Percentiles rank a stretch among this genome's conserved stretches.
phyloP scores from a whole-genome alignment of 2,113 vertebrate genomes.

The Parus major region DNA sequence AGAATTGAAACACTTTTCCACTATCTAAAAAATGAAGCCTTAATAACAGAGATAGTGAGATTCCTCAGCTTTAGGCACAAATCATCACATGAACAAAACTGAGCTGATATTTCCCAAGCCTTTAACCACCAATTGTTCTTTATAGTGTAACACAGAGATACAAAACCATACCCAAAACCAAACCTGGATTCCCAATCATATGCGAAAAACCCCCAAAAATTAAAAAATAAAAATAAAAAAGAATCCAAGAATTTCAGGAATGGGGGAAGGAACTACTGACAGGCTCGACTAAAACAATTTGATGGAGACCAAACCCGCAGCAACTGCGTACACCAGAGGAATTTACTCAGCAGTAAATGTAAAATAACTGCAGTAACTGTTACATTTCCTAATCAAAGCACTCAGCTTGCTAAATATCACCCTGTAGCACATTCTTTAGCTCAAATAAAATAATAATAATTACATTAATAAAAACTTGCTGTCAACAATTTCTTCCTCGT shows the following conservation, averaged over 20 bases:
- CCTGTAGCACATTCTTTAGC: not conserved
- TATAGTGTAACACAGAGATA: not conserved
- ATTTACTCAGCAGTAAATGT: not conserved
- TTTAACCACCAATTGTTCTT: constrained; percentile 22
- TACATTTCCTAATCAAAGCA: not conserved
- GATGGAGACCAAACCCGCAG: not conserved
- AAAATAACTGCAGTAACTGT: not conserved
- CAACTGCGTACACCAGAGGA: not conserved
- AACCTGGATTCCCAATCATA: not conserved
- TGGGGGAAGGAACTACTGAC: not conserved
- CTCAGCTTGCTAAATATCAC: not conserved
- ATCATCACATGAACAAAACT: constrained; percentile 7
- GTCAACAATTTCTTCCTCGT: not conserved
- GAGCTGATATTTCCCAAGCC: not conserved
- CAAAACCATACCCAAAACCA: constrained; percentile 28
- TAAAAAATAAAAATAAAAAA: not conserved
- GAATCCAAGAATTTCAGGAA: not conserved
- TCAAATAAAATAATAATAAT: not conserved
- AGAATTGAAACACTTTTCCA: constrained; percentile 19
- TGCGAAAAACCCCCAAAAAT: accelerated
- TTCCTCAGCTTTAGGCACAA: not conserved
- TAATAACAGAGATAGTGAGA: constrained; percentile 19
- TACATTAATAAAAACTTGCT: not conserved
- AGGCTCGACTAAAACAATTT: not conserved
- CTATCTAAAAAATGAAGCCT: constrained; percentile 9